These are phyloP conservation scores for Cantharis rustica DNA, from an alignment of 2,888 invertebrate genomes.

Conservation along the genomic window DNA sequence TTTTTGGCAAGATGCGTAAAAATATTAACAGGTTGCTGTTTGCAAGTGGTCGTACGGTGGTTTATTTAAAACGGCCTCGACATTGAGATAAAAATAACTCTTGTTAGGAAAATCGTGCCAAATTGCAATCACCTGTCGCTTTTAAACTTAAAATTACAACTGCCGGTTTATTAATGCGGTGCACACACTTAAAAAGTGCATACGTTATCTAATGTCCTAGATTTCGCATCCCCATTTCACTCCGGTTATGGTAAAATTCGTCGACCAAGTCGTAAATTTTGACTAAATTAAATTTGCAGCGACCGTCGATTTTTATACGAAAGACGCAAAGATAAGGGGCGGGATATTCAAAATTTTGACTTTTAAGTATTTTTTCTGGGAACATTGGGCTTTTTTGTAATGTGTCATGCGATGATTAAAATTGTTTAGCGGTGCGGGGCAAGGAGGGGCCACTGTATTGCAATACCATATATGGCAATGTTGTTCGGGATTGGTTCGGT, in stretches of 20 bases:
- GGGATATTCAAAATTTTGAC: not conserved
- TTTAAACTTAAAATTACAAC: not conserved
- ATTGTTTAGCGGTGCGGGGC: constrained; percentile 25
- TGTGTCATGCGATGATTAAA: constrained; percentile 34
- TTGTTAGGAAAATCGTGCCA: not conserved
- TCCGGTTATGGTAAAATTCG: constrained; percentile 1
- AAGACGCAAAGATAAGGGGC: not conserved
- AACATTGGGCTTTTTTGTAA: constrained; percentile 23
- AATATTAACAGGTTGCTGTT: constrained; percentile 5
- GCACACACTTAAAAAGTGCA: constrained; percentile 9
- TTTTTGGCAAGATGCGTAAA: not conserved
- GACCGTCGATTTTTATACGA: not conserved
- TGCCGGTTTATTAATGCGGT: not conserved
- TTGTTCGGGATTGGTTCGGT: constrained; percentile 68
- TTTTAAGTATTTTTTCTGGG: constrained; percentile 12
- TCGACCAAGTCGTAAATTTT: constrained; percentile 16
- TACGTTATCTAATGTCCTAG: constrained; percentile 32
- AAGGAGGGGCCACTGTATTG: constrained; percentile 62
- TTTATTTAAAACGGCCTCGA: not conserved
- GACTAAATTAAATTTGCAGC: not conserved
- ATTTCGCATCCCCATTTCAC: constrained; percentile 26
- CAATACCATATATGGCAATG: constrained; percentile 83
- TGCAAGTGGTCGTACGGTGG: constrained; percentile 30
- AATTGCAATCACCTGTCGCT: not conserved
- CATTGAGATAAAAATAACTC: not conserved